A percentile compares a stretch with the other conserved stretches of the same genome.
Evolutionary conservation across 2,888 invertebrate genomes (phyloP).

Genomic region (Scaptomyza parva): DNA sequence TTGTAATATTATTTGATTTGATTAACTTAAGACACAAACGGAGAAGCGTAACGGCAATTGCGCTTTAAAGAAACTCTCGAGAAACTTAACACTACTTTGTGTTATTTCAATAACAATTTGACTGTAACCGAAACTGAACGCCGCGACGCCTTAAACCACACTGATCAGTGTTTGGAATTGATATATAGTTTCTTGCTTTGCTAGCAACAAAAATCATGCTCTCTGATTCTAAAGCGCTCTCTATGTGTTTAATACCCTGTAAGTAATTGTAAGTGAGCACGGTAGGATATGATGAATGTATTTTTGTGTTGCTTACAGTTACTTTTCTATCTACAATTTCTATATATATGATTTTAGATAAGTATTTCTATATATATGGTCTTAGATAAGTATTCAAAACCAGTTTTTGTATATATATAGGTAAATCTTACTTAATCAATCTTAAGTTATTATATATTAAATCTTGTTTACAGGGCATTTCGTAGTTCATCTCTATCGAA

Average conservation of each 20-base stretch:
- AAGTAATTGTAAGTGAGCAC: too few relatives aligned
- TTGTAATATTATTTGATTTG: too few relatives aligned
- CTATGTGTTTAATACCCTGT: background rate
- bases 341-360: background rate
- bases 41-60: slow-evolving; percentile 58
- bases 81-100: slow-evolving; percentile 26
- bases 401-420: too few relatives aligned
- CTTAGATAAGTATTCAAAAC: too few relatives aligned
- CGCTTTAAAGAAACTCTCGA: slow-evolving; percentile 33
- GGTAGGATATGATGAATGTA: too few relatives aligned
- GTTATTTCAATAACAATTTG: background rate
- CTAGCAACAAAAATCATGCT: background rate
- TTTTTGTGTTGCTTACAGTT: background rate
- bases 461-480: background rate
- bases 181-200: slow-evolving; percentile 48
- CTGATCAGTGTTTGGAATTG: slow-evolving; percentile 55
- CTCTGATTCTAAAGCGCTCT: slow-evolving; percentile 1
- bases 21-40: background rate
- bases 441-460: background rate
- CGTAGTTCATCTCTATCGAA: background rate
- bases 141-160: slow-evolving; percentile 58
- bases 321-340: background rate
- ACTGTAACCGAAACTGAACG: slow-evolving; percentile 19
- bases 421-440: too few relatives aligned
- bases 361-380: too few relatives aligned